These are phyloP conservation scores for Ectemnius lituratus DNA, from an alignment of 2,888 invertebrate species.

Conservation along the genomic window DNA sequence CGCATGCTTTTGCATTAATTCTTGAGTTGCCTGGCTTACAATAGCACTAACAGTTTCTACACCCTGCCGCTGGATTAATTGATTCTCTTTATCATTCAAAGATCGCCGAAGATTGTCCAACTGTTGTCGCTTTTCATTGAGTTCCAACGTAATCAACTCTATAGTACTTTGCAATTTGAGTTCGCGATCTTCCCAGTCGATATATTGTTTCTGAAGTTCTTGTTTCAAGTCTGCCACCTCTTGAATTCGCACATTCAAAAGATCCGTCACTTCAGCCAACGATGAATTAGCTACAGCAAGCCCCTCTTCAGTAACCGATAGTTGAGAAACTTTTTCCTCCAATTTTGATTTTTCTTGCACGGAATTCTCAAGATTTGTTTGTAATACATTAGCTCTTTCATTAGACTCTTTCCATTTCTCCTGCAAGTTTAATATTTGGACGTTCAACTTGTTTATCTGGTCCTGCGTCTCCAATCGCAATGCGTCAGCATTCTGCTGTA, in stretches of 20 bases:
- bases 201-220: conserved; percentile 64
- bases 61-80: conserved; percentile 45
- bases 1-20: conserved; percentile 51
- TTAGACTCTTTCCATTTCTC: conserved; percentile 44
- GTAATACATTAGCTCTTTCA: conserved; percentile 33
- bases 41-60: conserved; percentile 43
- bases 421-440: conserved; percentile 44
- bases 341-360: conserved; percentile 68
- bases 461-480: conserved; percentile 60
- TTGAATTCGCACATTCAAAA: conserved; percentile 67
- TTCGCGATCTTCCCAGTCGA: conserved; percentile 56
- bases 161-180: conserved; percentile 69
- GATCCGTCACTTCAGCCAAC: conserved; percentile 67
- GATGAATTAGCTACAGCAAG: conserved; percentile 51
- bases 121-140: conserved; percentile 61
- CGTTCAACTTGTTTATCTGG: conserved; percentile 57
- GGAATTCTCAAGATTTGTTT: conserved; percentile 43
- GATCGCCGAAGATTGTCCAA: conserved; percentile 52
- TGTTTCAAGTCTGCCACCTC: conserved; percentile 70
- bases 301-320: conserved; percentile 76
- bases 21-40: conserved; percentile 53
- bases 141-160: conserved; percentile 66
- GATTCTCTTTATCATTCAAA: conserved; percentile 48
- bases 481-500: conserved; percentile 60
- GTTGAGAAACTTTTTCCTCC: conserved; percentile 72